Percentiles rank a stretch among this genome's conserved stretches.
These are phyloP conservation scores for Ceratina calcarata DNA, from an alignment of 1,140 invertebrate species.

Conservation along the genomic window DNA sequence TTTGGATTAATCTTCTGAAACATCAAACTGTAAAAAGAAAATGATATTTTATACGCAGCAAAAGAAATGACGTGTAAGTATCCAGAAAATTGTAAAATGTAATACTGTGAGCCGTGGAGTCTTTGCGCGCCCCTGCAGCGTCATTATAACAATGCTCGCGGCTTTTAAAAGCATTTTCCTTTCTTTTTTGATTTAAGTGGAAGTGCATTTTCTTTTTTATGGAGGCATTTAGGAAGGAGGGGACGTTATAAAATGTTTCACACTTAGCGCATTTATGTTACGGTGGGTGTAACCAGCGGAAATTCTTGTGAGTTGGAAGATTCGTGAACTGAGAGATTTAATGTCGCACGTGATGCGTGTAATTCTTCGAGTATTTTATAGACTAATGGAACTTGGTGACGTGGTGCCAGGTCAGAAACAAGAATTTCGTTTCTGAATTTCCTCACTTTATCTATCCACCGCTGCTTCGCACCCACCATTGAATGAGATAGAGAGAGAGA, in stretches of 20 bases:
- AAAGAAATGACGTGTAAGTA: no score
- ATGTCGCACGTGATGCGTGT: not conserved
- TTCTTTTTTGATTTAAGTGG: not conserved
- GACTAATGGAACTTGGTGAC: not conserved
- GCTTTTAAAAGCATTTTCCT: not conserved
- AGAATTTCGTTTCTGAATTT: not conserved
- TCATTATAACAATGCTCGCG: no score
- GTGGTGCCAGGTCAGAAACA: not conserved
- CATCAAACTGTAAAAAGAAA: no score
- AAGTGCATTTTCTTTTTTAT: conserved; percentile 8
- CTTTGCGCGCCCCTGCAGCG: no score
- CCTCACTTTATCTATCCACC: not conserved
- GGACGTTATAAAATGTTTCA: not conserved
- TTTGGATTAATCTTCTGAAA: no score
- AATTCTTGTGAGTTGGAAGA: not conserved
- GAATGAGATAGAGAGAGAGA: not conserved
- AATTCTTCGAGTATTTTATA: not conserved
- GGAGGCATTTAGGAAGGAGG: not conserved
- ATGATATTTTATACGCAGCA: no score
- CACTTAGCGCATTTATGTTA: not conserved
- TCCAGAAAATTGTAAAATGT: no score
- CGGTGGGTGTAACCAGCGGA: not conserved
- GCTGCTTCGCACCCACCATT: no score
- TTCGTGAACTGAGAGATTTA: not conserved
- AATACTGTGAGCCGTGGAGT: not conserved